These are phyloP conservation scores for Actenoides hombroni DNA, from an alignment of 2,113 vertebrate species.

Conservation along the genomic window DNA sequence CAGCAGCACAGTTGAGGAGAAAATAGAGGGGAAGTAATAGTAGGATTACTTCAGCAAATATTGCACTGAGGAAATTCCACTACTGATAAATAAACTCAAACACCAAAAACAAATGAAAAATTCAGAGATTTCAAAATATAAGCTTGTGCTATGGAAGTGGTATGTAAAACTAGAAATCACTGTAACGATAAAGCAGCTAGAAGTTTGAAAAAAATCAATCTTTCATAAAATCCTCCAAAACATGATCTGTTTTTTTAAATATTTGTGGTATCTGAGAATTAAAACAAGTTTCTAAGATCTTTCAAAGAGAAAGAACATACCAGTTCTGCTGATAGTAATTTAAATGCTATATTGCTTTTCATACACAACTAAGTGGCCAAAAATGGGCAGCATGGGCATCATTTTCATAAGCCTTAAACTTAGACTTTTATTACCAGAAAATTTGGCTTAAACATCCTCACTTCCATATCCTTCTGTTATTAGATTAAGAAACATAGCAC, in stretches of 20 bases:
- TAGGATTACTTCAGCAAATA: not conserved
- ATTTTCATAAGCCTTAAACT: not conserved
- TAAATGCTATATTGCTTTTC: not conserved
- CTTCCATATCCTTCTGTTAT: not conserved
- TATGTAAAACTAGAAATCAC: not conserved
- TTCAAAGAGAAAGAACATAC: not conserved
- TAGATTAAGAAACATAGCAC: not conserved
- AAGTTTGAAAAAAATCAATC: not conserved
- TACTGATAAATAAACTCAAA: not conserved
- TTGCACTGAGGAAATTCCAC: not conserved
- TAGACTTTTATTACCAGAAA: not conserved
- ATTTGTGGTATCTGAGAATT: not conserved
- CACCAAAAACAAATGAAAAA: not conserved
- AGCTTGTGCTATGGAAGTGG: not conserved
- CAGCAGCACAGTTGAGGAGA: not conserved
- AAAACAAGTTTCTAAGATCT: not conserved
- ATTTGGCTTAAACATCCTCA: not conserved
- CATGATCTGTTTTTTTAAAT: not conserved
- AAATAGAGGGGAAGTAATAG: not conserved
- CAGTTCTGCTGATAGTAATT: not conserved
- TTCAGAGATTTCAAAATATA: not conserved
- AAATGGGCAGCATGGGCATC: not conserved
- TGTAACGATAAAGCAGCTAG: not conserved
- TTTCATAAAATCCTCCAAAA: not conserved
- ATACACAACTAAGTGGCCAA: not conserved